Base-by-base conservation (phyloP, 2,888 invertebrate genomes). In the Platycheirus albimanus region DNA sequence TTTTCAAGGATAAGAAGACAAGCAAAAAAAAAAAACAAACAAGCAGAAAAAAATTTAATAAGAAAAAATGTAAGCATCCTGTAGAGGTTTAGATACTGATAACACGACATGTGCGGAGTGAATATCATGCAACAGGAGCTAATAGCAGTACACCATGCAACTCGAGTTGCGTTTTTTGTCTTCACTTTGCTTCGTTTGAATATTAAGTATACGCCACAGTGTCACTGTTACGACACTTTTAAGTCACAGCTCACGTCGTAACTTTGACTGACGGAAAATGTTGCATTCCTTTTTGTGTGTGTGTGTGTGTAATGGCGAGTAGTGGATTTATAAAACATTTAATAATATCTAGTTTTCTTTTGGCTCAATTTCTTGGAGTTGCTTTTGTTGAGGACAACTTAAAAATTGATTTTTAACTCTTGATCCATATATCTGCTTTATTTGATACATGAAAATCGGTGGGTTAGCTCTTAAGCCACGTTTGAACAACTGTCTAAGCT, bases 41-140 rank as follows among this genome's bases (percentile, higher is more conserved):
- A 69, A 54, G 15, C 5, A 1, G 30, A 51, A 10, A 76, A 63
- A n/a, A n/a, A n/a, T n/a, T n/a, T n/a, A n/a, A n/a, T n/a, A n/a
- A n/a, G n/a, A n/a, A n/a, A 56, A 54, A 45, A 41, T 28, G 11
- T 19, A 19, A 71, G 51, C 52, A 66, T 78, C 78, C 71, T 66
- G 51, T 28, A 72, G 58, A 52, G 58, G 45, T 61, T 78, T 75
- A 58, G 58, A 58, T 58, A 67, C 43, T 56, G 66, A 74, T 74
- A 74, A 56, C 43, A 70, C 49, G 70, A 64, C 47, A 51, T 67
- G 45, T 71, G 69, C 47, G 24, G 41, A 28, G 41, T 41, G 15
- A 41, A 28, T 28, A 38, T 17, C 58, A 19, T 69, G 75, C 75
- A 71, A 72, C 78, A 72, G 58, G 71, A 71, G 20, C 33, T 70